These are phyloP conservation scores for Drosophila tani DNA, from an alignment of 1,140 invertebrate genomes.

Conservation along the genomic window DNA sequence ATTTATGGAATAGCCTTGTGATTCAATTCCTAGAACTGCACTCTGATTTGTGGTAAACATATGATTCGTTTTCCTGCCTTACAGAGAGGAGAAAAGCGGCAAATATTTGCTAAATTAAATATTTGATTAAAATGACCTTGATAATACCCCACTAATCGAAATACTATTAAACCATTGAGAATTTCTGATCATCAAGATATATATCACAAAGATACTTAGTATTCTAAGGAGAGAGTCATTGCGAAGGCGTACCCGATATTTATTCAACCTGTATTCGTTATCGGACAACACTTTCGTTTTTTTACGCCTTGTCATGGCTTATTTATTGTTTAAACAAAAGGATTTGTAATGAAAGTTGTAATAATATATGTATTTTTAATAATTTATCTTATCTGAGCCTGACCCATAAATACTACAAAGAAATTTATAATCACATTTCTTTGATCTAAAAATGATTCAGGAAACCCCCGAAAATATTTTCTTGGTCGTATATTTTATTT, in stretches of 20 bases:
- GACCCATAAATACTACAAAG: no score
- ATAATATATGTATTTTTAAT: neutral
- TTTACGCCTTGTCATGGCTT: neutral
- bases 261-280: conserved; percentile 8
- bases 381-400: no score
- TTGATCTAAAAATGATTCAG: neutral
- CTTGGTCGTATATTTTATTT: neutral
- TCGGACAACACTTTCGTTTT: conserved; percentile 3
- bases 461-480: neutral
- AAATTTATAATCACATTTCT: neutral
- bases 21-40: conserved; percentile 19
- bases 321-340: neutral
- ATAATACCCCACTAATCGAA: neutral
- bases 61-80: neutral
- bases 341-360: no score
- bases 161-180: conserved; percentile 2
- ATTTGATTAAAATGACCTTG: conserved; percentile 33
- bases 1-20: conserved; percentile 18
- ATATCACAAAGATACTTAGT: neutral
- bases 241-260: neutral
- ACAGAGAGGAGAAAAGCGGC: neutral
- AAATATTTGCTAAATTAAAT: neutral
- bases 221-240: neutral
- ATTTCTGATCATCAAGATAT: conserved; percentile 7
- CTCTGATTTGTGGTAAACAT: conserved; percentile 4